Evolutionary conservation across 2,797 vertebrate species (phyloP).

Genomic region (Echeneis naucrates): DNA sequence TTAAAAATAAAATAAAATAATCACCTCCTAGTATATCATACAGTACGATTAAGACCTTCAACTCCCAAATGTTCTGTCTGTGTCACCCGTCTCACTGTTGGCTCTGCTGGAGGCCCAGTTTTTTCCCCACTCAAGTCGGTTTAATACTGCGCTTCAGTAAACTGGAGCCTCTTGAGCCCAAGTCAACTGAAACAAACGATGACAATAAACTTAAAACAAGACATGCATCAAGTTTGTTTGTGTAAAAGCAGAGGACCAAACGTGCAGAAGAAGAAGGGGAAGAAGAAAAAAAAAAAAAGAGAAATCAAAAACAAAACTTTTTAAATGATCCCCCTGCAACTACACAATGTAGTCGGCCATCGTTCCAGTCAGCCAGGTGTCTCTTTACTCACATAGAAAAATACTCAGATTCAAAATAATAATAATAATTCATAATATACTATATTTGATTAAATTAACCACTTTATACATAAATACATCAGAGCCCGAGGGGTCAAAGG

Average conservation of each 20-base stretch:
- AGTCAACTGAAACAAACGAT: conserved; percentile 42
- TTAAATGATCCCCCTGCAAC: conserved; percentile 56
- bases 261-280: conserved; percentile 52
- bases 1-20: conserved; percentile 7
- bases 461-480: conserved; percentile 84
- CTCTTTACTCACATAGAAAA: conserved; percentile 81
- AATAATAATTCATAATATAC: conserved; percentile 77
- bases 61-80: conserved; percentile 49
- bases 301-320: conserved; percentile 8
- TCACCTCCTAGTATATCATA: conserved; percentile 45
- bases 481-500: conserved; percentile 65
- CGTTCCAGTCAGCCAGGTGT: conserved; percentile 84
- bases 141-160: conserved; percentile 72
- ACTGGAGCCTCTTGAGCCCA: conserved; percentile 49
- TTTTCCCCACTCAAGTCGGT: conserved; percentile 11
- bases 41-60: conserved; percentile 65
- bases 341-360: conserved; percentile 51
- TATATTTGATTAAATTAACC: conserved; percentile 86
- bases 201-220: conserved; percentile 50
- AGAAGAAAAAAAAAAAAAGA: not conserved
- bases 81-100: conserved; percentile 37
- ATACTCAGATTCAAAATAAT: conserved; percentile 78
- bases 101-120: conserved; percentile 33
- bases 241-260: conserved; percentile 58
- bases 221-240: conserved; percentile 53